Evolutionary conservation across 2,888 invertebrate species (phyloP).

Genomic region (Willowsia nigromaculata): DNA sequence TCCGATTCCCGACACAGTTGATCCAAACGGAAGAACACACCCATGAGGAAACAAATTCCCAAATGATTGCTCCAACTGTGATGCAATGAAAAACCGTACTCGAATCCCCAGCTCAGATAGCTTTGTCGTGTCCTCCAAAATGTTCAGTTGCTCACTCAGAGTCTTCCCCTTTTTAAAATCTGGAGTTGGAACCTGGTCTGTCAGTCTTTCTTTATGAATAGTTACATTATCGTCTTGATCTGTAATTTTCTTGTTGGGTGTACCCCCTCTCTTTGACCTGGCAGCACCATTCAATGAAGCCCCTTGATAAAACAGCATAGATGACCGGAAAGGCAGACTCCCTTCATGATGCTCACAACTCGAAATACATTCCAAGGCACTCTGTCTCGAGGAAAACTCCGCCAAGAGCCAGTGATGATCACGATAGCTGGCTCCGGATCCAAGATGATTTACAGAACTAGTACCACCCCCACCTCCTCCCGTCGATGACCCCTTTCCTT

Average conservation of each 20-base stretch:
- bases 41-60: conserved; percentile 74
- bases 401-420: conserved; percentile 77
- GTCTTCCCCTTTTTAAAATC: conserved; percentile 73
- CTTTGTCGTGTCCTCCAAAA: conserved; percentile 69
- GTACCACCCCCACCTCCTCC: not conserved
- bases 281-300: not conserved
- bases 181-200: not conserved
- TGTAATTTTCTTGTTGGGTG: not conserved
- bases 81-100: conserved; percentile 74
- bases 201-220: conserved; percentile 65
- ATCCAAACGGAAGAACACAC: conserved; percentile 77
- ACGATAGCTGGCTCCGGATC: not conserved
- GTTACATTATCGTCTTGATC: not conserved
- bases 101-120: conserved; percentile 74
- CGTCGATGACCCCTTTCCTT: conserved; percentile 54
- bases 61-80: conserved; percentile 75
- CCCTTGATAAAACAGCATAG: conserved; percentile 73
- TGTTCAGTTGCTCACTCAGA: conserved; percentile 72
- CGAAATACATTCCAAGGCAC: conserved; percentile 67
- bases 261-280: not conserved
- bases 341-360: conserved; percentile 71
- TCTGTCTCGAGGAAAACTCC: conserved; percentile 72
- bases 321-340: conserved; percentile 72
- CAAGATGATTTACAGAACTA: no score
- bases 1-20: conserved; percentile 78